Percentiles rank a stretch among this genome's conserved stretches.
These are phyloP conservation scores for Calliphora vomitoria DNA, from an alignment of 2,888 invertebrate genomes.

Conservation along the genomic window DNA sequence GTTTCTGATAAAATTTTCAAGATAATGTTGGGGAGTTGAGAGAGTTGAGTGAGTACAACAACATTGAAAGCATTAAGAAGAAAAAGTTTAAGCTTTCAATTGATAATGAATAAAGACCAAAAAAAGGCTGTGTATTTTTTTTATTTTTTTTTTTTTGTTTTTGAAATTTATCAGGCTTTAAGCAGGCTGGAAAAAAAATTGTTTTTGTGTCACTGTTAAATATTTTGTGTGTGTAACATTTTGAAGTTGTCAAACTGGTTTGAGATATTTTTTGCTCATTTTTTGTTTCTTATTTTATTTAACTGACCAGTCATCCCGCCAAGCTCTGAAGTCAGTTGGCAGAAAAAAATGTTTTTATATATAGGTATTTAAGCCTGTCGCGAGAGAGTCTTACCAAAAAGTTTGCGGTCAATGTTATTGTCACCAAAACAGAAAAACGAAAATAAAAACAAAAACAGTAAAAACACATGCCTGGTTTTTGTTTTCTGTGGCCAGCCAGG, in stretches of 20 bases:
- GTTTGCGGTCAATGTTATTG: conserved; percentile 74
- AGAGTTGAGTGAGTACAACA: conserved; percentile 25
- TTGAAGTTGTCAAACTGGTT: conserved; percentile 71
- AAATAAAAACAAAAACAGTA: conserved; percentile 29
- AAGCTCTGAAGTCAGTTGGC: conserved; percentile 60
- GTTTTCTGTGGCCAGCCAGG: conserved; percentile 49
- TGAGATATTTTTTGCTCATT: conserved; percentile 47
- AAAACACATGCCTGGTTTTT: conserved; percentile 63
- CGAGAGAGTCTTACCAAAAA: conserved; percentile 68
- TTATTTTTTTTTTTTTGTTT: conserved; percentile 30
- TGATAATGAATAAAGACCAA: conserved; percentile 50
- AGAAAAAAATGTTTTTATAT: background rate
- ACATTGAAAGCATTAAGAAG: conserved; percentile 35
- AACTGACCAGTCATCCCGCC: conserved; percentile 70
- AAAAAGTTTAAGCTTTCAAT: conserved; percentile 73
- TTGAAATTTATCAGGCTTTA: conserved; percentile 53
- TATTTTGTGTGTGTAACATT: conserved; percentile 70
- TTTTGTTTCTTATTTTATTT: conserved; percentile 26
- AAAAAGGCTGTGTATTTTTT: conserved; percentile 31
- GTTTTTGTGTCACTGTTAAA: conserved; percentile 71
- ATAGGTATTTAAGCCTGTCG: conserved; percentile 59
- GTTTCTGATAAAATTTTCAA: conserved; percentile 69
- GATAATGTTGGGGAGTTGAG: conserved; percentile 56
- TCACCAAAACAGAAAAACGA: conserved; percentile 61
- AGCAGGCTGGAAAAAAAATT: conserved; percentile 54